phyloP scores from a whole-genome alignment of 2,888 invertebrate genomes.

The Trissolcus brochymenae region DNA sequence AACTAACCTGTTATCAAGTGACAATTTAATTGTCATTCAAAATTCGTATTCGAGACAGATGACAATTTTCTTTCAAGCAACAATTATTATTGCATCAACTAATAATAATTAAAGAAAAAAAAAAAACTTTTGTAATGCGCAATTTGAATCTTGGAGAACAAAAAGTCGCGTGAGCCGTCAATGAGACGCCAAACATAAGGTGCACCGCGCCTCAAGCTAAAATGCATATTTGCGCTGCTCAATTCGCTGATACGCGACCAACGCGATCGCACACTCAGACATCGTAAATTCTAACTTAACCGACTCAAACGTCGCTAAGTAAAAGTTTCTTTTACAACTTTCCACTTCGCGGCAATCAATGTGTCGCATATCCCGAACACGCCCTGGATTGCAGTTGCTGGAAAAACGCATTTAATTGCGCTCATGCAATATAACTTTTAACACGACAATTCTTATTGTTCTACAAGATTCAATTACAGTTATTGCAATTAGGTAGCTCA shows the following conservation, averaged over 20 bases:
- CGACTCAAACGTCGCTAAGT: conserved; percentile 41
- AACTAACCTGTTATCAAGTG: too few relatives aligned
- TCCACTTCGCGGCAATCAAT: conserved; percentile 27
- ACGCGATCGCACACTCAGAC: conserved; percentile 35
- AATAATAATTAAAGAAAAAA: too few relatives aligned
- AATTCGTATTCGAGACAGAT: too few relatives aligned
- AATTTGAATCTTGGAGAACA: conserved; percentile 35
- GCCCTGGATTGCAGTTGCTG: conserved; percentile 12
- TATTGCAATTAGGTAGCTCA: conserved; percentile 12
- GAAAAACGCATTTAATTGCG: conserved; percentile 20
- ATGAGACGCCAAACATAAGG: conserved; percentile 43
- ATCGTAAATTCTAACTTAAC: conserved; percentile 40
- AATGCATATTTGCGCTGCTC: conserved; percentile 44
- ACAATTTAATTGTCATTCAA: too few relatives aligned
- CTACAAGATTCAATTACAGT: conserved; percentile 31
- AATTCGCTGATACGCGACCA: conserved; percentile 37
- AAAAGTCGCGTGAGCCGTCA: conserved; percentile 54
- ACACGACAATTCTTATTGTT: conserved; percentile 25
- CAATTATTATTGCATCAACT: too few relatives aligned
- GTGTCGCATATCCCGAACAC: conserved; percentile 5
- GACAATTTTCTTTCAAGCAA: too few relatives aligned
- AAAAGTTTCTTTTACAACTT: conserved; percentile 36
- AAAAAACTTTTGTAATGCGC: too few relatives aligned
- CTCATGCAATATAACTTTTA: conserved; percentile 27
- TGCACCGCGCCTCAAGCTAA: conserved; percentile 46